phyloP scores from a whole-genome alignment of 2,113 vertebrate genomes.

The Petrocephalus zakoni region DNA sequence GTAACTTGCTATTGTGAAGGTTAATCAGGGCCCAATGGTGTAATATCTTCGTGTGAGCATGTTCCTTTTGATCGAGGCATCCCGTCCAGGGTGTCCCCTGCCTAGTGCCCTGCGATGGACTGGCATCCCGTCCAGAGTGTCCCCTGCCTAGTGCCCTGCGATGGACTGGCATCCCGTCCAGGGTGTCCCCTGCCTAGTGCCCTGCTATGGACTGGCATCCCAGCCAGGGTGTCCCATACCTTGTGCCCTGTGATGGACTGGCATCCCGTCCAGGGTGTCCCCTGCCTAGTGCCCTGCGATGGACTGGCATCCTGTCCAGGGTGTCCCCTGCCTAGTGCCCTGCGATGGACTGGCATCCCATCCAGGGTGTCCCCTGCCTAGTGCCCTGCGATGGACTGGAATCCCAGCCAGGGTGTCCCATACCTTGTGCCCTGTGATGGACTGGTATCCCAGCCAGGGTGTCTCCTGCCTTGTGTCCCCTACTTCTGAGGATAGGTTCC shows the following conservation, averaged over 20 bases:
- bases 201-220: too few relatives aligned
- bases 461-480: background rate
- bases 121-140: background rate
- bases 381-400: too few relatives aligned
- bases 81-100: background rate
- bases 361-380: too few relatives aligned
- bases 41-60: background rate
- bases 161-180: background rate
- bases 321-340: background rate
- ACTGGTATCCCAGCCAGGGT: background rate
- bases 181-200: too few relatives aligned
- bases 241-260: too few relatives aligned
- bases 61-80: background rate
- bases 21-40: background rate
- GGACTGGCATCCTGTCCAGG: background rate
- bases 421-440: background rate
- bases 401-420: background rate
- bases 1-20: background rate
- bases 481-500: background rate
- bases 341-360: background rate
- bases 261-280: too few relatives aligned
- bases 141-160: too few relatives aligned
- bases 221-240: too few relatives aligned
- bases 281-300: background rate
- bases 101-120: background rate